Percentiles rank a stretch among this genome's conserved stretches.
Evolutionary conservation across 2,113 vertebrate species (phyloP).

Genomic region (Hyla sarda): DNA sequence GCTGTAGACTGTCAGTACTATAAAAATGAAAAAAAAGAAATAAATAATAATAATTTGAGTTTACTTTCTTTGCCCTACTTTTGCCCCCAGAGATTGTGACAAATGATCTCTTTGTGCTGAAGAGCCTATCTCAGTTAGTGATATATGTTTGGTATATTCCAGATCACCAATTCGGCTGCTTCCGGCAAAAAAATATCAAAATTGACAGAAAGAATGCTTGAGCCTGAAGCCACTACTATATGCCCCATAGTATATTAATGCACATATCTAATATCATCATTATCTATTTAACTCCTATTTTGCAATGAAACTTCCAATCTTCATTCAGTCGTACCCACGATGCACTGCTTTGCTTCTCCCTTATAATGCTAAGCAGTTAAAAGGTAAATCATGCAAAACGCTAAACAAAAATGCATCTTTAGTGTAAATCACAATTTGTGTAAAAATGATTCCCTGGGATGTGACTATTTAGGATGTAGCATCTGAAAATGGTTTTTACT

Average conservation of each 20-base stretch:
- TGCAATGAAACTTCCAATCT: background rate
- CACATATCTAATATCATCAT: slow-evolving; percentile 40
- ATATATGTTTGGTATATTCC: slow-evolving; percentile 44
- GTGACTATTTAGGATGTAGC: background rate
- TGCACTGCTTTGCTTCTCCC: background rate
- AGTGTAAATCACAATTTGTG: slow-evolving; percentile 19
- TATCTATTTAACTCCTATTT: slow-evolving; percentile 33
- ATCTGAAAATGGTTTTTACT: slow-evolving; percentile 33
- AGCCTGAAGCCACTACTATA: slow-evolving; percentile 50
- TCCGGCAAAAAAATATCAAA: slow-evolving; percentile 50
- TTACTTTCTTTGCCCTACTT: slow-evolving; percentile 37
- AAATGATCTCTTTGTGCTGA: slow-evolving; percentile 24
- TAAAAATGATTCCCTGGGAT: slow-evolving; percentile 40
- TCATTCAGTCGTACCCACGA: background rate
- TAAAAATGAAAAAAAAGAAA: too few species aligned
- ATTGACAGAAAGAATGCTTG: slow-evolving; percentile 51
- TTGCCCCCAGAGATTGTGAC: slow-evolving; percentile 18
- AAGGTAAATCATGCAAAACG: slow-evolving; percentile 49
- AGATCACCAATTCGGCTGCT: slow-evolving; percentile 50
- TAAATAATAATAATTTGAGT: background rate
- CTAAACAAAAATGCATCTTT: slow-evolving; percentile 65
- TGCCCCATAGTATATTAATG: slow-evolving; percentile 42
- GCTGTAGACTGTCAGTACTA: background rate
- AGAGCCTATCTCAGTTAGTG: background rate
- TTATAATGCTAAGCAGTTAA: background rate